Percentiles rank a stretch among this genome's conserved stretches.
Evolutionary conservation across 2,888 invertebrate genomes (phyloP).

Genomic region (Phalangium opilio): DNA sequence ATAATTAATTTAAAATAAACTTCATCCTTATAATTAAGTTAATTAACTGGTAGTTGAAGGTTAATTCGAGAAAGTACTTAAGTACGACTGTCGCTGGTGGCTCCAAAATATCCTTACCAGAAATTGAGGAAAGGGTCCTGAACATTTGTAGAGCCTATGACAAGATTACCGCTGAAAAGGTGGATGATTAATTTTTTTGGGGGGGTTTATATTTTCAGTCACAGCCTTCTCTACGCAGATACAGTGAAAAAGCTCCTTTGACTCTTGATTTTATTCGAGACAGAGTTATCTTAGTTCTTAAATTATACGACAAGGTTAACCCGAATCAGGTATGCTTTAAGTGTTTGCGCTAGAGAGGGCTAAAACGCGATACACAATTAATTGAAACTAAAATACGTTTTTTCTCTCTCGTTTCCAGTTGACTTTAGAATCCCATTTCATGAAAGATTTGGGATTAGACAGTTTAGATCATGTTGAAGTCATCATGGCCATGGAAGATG

Average conservation of each 20-base stretch:
- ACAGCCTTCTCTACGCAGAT: neutral
- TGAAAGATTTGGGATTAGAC: conserved; percentile 91
- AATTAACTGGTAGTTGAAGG: no score
- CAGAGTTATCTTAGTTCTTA: conserved; percentile 84
- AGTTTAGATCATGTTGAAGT: conserved; percentile 98
- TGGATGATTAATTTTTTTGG: conserved; percentile 33
- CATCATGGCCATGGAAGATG: conserved; percentile 99
- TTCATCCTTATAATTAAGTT: no score
- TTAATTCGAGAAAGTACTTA: no score
- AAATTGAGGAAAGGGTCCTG: conserved; percentile 69
- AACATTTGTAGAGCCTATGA: conserved; percentile 94
- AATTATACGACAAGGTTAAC: conserved; percentile 93
- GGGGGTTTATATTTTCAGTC: neutral
- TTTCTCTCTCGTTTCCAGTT: conserved; percentile 45
- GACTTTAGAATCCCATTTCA: conserved; percentile 82
- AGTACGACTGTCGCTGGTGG: no score
- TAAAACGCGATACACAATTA: no score
- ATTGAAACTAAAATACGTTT: conserved; percentile 1
- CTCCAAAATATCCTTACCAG: no score
- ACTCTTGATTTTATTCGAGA: conserved; percentile 66
- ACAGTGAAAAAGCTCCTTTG: conserved; percentile 39
- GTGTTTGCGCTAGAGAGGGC: no score
- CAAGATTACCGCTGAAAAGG: conserved; percentile 87
- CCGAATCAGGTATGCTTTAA: conserved; percentile 62
- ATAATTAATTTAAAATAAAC: no score